Conservation (phyloP, 2,888 invertebrate genomes). For the Xestia sexstrigata region DNA sequence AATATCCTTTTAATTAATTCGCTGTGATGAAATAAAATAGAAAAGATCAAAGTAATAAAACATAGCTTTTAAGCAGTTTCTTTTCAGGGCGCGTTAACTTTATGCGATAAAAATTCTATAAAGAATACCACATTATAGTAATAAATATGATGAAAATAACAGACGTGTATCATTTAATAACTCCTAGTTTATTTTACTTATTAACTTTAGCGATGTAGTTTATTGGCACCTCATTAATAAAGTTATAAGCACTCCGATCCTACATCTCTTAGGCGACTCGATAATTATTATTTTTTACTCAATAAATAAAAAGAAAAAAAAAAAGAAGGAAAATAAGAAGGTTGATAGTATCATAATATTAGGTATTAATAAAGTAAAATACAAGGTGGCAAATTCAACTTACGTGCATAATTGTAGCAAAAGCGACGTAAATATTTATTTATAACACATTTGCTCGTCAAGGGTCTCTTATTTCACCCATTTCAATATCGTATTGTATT, state of each 20-base stretch:
- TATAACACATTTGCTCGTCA: no score
- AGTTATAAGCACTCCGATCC: background rate
- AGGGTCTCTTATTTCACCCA: no score
- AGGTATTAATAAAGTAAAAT: no score
- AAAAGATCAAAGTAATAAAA: slow-evolving; percentile 51
- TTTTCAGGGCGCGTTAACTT: slow-evolving; percentile 34
- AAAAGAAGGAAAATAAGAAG: no score
- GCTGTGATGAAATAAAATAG: slow-evolving; percentile 31
- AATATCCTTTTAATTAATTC: slow-evolving; percentile 53
- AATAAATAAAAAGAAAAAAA: no score
- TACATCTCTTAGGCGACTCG: background rate
- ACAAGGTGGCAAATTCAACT: background rate
- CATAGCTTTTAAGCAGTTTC: slow-evolving; percentile 5
- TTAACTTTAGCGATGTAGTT: background rate
- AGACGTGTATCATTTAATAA: background rate
- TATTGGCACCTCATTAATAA: background rate
- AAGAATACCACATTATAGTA: background rate
- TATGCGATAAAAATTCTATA: slow-evolving; percentile 6
- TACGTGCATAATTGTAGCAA: background rate
- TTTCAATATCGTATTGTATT: no score
- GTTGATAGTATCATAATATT: no score
- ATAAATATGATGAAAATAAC: slow-evolving; percentile 9
- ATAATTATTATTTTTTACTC: background rate
- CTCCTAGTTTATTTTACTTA: background rate
- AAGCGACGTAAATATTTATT: background rate